These are phyloP conservation scores for Melieria omissa DNA, from an alignment of 2,888 invertebrate species.

Conservation along the genomic window DNA sequence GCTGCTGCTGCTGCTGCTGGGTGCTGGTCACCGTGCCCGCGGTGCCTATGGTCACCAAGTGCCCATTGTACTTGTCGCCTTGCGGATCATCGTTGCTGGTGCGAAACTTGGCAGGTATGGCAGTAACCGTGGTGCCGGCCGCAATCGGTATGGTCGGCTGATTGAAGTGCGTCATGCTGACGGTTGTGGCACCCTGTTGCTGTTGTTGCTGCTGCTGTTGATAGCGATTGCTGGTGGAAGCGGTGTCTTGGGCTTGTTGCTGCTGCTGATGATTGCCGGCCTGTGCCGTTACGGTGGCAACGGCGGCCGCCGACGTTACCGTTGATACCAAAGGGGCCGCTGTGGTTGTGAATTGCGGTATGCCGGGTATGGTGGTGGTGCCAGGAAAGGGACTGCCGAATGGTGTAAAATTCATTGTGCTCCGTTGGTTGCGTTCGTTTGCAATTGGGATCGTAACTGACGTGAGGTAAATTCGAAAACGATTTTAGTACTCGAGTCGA, in stretches of 20 bases:
- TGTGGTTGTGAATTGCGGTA: slow-evolving; percentile 81
- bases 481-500: too few species aligned
- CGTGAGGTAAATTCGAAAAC: too few species aligned
- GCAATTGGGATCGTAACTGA: too few species aligned
- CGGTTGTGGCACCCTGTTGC: slow-evolving; percentile 53
- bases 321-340: slow-evolving; percentile 72
- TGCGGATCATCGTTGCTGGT: slow-evolving; percentile 58
- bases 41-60: slow-evolving; percentile 56
- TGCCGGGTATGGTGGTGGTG: slow-evolving; percentile 83
- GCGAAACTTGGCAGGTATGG: slow-evolving; percentile 73
- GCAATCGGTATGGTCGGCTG: slow-evolving; percentile 66
- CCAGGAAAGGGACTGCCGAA: slow-evolving; percentile 83
- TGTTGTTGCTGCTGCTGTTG: slow-evolving; percentile 55
- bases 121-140: slow-evolving; percentile 55
- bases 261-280: slow-evolving; percentile 51
- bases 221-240: slow-evolving; percentile 61
- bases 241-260: slow-evolving; percentile 53
- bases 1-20: slow-evolving; percentile 52
- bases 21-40: slow-evolving; percentile 41
- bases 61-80: slow-evolving; percentile 70
- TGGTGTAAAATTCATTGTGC: slow-evolving; percentile 85
- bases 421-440: slow-evolving; percentile 26
- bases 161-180: slow-evolving; percentile 69
- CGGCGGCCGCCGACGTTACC: slow-evolving; percentile 57
- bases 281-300: slow-evolving; percentile 51